Evolutionary conservation across 2,888 invertebrate species (phyloP).

Genomic region (Pyrocoelia pectoralis): DNA sequence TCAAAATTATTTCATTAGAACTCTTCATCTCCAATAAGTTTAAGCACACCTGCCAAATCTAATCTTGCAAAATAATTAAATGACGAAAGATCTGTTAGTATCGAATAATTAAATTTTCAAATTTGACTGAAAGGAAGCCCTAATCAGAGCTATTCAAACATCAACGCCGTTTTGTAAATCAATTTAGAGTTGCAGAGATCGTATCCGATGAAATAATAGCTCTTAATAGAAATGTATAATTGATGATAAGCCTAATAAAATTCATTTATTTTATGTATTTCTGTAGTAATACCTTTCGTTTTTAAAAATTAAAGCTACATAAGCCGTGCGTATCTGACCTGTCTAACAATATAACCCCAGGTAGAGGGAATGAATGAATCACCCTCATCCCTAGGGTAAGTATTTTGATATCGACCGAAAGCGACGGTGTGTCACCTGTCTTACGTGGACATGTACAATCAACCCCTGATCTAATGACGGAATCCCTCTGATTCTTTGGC

Average conservation of each 20-base stretch:
- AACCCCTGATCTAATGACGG: slow-evolving; percentile 27
- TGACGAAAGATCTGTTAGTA: not conserved
- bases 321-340: slow-evolving; percentile 3
- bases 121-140: slow-evolving; percentile 20
- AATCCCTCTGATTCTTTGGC: slow-evolving; percentile 13
- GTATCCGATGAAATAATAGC: not conserved
- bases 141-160: slow-evolving; percentile 29
- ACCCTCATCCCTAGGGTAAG: slow-evolving; percentile 30
- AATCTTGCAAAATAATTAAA: not conserved
- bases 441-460: slow-evolving; percentile 18
- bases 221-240: not conserved
- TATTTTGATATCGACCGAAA: slow-evolving; percentile 30
- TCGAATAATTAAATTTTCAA: slow-evolving; percentile 26
- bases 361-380: slow-evolving; percentile 27
- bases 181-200: slow-evolving; percentile 21
- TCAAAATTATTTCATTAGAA: too few relatives aligned
- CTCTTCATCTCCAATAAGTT: not conserved
- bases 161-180: slow-evolving; percentile 23
- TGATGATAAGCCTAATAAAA: not conserved
- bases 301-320: not conserved
- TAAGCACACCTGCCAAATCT: slow-evolving; percentile 4
- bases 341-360: slow-evolving; percentile 16
- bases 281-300: not conserved
- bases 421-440: slow-evolving; percentile 32
- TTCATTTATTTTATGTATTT: not conserved